These are phyloP conservation scores for Melopsittacus undulatus DNA, from an alignment of 2,797 vertebrate genomes.

Conservation along the genomic window DNA sequence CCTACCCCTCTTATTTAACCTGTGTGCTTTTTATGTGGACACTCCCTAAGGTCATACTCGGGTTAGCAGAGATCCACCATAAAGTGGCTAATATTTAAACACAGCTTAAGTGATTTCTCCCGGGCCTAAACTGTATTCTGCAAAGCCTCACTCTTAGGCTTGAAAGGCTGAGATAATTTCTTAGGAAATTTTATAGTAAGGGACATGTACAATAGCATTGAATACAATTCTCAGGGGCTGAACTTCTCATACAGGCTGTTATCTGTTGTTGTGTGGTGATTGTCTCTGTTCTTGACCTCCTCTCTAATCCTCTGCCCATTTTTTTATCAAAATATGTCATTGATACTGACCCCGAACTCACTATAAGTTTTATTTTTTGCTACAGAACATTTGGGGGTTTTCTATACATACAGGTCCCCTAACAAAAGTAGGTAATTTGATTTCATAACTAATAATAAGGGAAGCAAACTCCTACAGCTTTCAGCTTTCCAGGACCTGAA, in stretches of 20 bases:
- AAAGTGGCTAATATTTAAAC: neutral
- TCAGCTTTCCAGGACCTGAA: neutral
- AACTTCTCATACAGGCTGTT: neutral
- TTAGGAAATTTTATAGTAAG: neutral
- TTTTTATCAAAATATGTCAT: neutral
- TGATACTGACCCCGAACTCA: rapidly evolving
- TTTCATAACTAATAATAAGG: neutral
- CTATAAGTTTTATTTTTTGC: neutral
- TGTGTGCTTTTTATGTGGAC: neutral
- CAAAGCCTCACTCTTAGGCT: neutral
- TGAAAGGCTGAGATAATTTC: neutral
- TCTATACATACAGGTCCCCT: rapidly evolving
- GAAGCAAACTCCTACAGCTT: neutral
- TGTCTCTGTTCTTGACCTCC: neutral
- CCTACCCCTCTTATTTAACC: neutral
- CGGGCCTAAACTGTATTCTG: neutral
- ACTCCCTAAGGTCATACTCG: neutral
- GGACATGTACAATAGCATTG: neutral
- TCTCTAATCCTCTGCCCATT: neutral
- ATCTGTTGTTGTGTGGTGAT: neutral
- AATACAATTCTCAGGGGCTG: neutral
- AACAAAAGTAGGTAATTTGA: neutral
- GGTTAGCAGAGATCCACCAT: neutral
- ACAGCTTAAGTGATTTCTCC: neutral
- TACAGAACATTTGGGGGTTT: neutral